Base-by-base conservation (phyloP, 2,797 vertebrate species). In the Tragopan temminckii region DNA sequence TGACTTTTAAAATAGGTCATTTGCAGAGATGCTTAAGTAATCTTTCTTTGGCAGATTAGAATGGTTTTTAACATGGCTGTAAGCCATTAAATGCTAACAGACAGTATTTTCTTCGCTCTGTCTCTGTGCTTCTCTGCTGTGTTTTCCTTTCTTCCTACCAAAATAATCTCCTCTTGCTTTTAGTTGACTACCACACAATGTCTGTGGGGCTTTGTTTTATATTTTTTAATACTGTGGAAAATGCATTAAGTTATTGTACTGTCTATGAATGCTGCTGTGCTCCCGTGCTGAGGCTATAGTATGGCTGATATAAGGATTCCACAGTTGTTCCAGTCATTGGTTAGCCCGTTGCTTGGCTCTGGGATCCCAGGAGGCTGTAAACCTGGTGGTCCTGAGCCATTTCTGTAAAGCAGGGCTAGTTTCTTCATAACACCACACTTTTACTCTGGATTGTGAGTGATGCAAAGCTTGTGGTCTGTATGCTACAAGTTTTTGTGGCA, bases 1-100 rank as follows among this genome's bases (percentile, higher is more conserved):
- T 53, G 61, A 68, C 66, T 80, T 91, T 27, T 92, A 45, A 80
- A 94, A 75, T 18, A 8, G 52, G 62, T 86, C 33, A 11, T n/a
- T 83, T 85, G 59, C 74, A 31, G 84, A 71, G 70, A 31, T 72
- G 88, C 71, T 76, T 59, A 50, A 75, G 15, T 82, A 70, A 53
- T 89, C 36, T 80, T 50, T n/a, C 48, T 64, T 24, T 75, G 31
- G 18, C 33, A 71, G 87, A 53, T 86, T 33, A 79, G 42, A 87
- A 67, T n/a, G 63, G 15, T 61, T 90, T 87, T 85, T 68, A 77
- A 79, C 84, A 77, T 80, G 46, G 45, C 50, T 80, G 29, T 82
- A 92, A 95, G 76, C 48, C 57, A 76, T 82, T 93, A 66, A 90
- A 68, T 24, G 24, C 55, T 93, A 62, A 70, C 67, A 85, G 63